Evolutionary conservation across 53 echinoderm and acorn worm species (phyloP).

Genomic region (Crossaster papposus): DNA sequence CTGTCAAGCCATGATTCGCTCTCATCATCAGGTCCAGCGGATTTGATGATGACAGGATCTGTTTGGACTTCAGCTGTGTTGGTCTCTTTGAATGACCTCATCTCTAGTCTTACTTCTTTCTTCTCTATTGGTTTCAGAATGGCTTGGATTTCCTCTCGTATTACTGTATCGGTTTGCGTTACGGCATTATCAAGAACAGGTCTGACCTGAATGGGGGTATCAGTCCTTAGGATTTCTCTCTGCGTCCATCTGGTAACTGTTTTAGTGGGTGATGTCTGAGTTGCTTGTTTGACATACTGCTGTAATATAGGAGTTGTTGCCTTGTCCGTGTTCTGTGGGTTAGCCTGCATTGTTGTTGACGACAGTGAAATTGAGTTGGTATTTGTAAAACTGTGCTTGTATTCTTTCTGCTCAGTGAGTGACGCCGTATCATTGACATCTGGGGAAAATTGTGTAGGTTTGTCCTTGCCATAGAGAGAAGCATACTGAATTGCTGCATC

Average conservation of each 20-base stretch:
- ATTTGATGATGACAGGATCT: constrained; percentile 78
- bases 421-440: constrained; percentile 12
- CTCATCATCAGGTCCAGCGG: constrained; percentile 43
- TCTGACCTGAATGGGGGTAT: constrained; percentile 25
- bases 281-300: background rate
- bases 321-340: constrained; percentile 13
- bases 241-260: constrained; percentile 21
- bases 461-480: constrained; percentile 22
- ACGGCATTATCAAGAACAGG: constrained; percentile 39
- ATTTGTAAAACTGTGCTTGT: constrained; percentile 31
- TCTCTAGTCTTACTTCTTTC: constrained; percentile 26
- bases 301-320: constrained; percentile 20
- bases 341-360: constrained; percentile 28
- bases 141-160: constrained; percentile 24
- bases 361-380: constrained; percentile 15
- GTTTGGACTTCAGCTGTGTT: constrained; percentile 65
- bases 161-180: constrained; percentile 15
- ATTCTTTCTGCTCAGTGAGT: constrained; percentile 1
- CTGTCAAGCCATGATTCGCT: constrained; percentile 53
- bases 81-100: constrained; percentile 34
- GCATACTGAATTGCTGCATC: constrained; percentile 59
- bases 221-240: background rate
- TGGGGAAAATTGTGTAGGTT: constrained; percentile 43
- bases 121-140: constrained; percentile 34
- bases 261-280: constrained; percentile 5